Base-by-base conservation (phyloP, 1,140 invertebrate species). In the Brachionus paranguensis region DNA sequence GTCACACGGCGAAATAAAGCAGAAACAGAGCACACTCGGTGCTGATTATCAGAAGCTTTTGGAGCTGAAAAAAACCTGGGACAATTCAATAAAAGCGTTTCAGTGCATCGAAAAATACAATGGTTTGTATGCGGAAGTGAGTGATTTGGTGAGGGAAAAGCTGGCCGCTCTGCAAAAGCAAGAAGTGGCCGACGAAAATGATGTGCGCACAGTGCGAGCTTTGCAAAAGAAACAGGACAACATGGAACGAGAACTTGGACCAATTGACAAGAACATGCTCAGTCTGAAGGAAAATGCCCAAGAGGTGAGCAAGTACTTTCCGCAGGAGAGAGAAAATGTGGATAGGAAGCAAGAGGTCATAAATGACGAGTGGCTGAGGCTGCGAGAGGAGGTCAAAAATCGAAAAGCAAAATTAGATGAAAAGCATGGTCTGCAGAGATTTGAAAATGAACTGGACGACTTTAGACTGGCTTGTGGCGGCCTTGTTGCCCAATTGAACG, bases 401-500 rank as follows among this genome's bases (percentile, higher is more conserved):
- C 29, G 78, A 4, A 81, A 81, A 29, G 53, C 78, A 24, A 64
- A 65, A 45, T 45, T 81, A 3, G 78, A 81, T 17, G 78, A 81
- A 45, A 81, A 81, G 6, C 78, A 81, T 27, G 78, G 78, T 5
- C 11, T 81, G 1, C 78, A 81, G 17, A 27, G 78, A 12, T 81
- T 81, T 37, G 50, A 81, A 27, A 41, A 81, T 20, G 78, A 81
- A 64, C 17, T 64, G 3, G 37, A 60, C 8, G 78, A 81, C 8
- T 81, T 76, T 85, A 45, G 0, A 41, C 65, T 37, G 14, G 53
- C 17, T 84, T 84, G n/a, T 83, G 91, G 91, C 4, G 91, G 92
- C 85, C 92, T 95, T 1, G 94, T 95, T 87, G 93, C 94, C 84
- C 92, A 93, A 60, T 89, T 98, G 78, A 93, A 94, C 84, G 93